A percentile compares a stretch with the other conserved stretches of the same genome.
Evolutionary conservation across 2,888 invertebrate species (phyloP).

Genomic region (Conomelus anceps): DNA sequence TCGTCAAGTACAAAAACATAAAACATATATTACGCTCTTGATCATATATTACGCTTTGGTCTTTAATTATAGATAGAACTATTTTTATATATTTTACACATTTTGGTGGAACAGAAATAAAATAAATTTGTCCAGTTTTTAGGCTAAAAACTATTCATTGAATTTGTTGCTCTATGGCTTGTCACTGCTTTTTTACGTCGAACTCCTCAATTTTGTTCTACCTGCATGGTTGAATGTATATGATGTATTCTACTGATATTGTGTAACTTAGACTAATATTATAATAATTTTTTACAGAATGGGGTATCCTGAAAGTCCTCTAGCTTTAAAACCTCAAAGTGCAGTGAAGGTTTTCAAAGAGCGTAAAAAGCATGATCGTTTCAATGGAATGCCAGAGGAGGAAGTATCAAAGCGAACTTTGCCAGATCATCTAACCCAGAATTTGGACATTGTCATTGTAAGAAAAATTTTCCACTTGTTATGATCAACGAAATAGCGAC

Average conservation of each 20-base stretch:
- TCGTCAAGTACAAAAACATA: too few species aligned
- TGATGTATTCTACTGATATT: neutral
- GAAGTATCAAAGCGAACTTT: conserved; percentile 89
- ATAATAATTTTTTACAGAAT: conserved; percentile 29
- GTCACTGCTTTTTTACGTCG: too few species aligned
- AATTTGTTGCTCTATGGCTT: too few species aligned
- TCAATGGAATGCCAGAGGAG: conserved; percentile 94
- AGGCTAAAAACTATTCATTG: too few species aligned
- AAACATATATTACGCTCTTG: too few species aligned
- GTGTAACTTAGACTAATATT: too few species aligned
- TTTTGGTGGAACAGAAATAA: too few species aligned
- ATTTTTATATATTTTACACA: too few species aligned
- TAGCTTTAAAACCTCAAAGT: conserved; percentile 29
- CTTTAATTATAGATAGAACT: too few species aligned
- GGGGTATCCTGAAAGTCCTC: conserved; percentile 30
- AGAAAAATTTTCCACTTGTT: conserved; percentile 50
- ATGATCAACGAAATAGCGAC: too few species aligned
- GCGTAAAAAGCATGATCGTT: conserved; percentile 88
- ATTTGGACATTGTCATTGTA: conserved; percentile 97
- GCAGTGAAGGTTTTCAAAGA: conserved; percentile 54
- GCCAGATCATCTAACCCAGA: conserved; percentile 87
- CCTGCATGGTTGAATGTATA: neutral
- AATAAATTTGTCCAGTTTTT: too few species aligned
- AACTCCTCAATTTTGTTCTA: neutral
- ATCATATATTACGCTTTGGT: too few species aligned